phyloP scores from a whole-genome alignment of 2,888 invertebrate genomes.

The Sphinx pinastri region DNA sequence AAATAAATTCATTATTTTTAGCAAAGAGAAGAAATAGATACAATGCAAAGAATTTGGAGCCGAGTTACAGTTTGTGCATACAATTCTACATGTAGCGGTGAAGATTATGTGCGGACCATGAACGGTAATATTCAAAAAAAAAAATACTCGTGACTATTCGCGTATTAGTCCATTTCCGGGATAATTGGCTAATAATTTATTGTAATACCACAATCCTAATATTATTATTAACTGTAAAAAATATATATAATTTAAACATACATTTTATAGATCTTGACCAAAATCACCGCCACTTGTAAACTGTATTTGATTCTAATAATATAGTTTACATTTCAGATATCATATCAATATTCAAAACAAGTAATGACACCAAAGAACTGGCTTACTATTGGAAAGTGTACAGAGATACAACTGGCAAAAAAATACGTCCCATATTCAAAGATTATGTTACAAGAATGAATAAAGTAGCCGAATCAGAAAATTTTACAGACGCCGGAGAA shows the following conservation, averaged over 20 bases:
- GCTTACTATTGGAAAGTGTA: constrained; percentile 86
- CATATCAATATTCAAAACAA: constrained; percentile 71
- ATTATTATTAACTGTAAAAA: background rate
- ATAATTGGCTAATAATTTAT: too few relatives aligned
- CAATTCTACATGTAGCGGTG: constrained; percentile 59
- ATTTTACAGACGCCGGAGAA: constrained; percentile 74
- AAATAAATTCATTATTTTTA: constrained; percentile 35
- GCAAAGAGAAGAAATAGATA: constrained; percentile 78
- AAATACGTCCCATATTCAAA: constrained; percentile 84
- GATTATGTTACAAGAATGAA: constrained; percentile 86
- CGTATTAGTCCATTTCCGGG: too few relatives aligned
- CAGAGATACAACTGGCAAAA: constrained; percentile 85
- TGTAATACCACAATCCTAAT: background rate
- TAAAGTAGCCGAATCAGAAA: constrained; percentile 83
- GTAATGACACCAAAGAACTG: constrained; percentile 85
- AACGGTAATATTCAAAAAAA: constrained; percentile 63
- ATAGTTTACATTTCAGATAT: constrained; percentile 57
- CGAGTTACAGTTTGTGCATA: constrained; percentile 73
- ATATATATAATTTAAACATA: too few relatives aligned
- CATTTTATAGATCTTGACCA: too few relatives aligned
- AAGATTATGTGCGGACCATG: constrained; percentile 69
- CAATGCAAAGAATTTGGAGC: constrained; percentile 79
- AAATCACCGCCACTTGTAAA: background rate
- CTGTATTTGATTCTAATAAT: background rate
- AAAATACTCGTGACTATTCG: background rate